Conservation (phyloP, 2,888 invertebrate genomes). For the Amphipoea oculea region DNA sequence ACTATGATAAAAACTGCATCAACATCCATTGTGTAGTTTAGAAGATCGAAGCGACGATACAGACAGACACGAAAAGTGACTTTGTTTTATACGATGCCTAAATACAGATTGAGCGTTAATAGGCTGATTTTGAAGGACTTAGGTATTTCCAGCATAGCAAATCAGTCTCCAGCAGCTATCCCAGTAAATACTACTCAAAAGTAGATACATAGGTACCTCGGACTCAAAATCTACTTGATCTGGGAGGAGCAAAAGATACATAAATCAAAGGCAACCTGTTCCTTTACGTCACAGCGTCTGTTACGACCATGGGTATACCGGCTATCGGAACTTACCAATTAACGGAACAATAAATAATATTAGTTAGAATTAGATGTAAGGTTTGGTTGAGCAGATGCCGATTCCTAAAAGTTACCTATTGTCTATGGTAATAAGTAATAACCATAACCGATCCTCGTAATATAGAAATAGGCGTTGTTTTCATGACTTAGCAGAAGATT, state of each 20-base stretch:
- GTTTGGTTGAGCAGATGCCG: background rate
- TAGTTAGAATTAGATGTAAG: slow-evolving; percentile 65
- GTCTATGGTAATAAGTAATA: background rate
- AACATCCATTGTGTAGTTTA: background rate
- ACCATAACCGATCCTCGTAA: too few relatives aligned
- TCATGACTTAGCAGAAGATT: background rate
- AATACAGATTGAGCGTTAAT: background rate
- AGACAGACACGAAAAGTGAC: background rate
- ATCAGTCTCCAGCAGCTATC: background rate
- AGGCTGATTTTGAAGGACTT: background rate
- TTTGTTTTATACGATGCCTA: background rate
- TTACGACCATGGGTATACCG: slow-evolving; percentile 63
- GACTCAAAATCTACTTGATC: slow-evolving; percentile 40
- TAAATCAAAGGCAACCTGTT: slow-evolving; percentile 51
- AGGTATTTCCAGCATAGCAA: background rate
- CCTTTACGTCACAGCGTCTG: slow-evolving; percentile 52
- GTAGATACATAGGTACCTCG: background rate
- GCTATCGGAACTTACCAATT: slow-evolving; percentile 79
- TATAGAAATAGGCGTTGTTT: background rate
- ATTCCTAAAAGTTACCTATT: background rate
- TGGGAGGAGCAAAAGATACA: slow-evolving; percentile 44
- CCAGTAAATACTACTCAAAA: background rate
- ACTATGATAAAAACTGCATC: background rate
- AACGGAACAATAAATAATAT: slow-evolving; percentile 81
- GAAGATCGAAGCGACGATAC: background rate